Evolutionary conservation across 2,888 invertebrate genomes (phyloP).

Genomic region (Graphium colonna): DNA sequence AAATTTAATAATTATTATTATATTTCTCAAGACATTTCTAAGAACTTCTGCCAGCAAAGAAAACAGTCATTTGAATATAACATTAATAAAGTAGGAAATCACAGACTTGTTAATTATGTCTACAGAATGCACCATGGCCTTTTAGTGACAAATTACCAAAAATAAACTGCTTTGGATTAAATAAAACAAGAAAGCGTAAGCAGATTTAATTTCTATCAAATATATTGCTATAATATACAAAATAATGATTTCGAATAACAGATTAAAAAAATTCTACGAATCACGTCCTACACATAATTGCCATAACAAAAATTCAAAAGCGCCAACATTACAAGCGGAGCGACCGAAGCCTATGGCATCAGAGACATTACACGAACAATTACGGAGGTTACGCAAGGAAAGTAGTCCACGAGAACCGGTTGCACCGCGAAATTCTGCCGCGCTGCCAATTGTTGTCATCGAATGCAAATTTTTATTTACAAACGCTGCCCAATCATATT

Average conservation of each 20-base stretch:
- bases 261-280: background rate
- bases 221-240: too few species aligned
- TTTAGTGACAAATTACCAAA: too few species aligned
- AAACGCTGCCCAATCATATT: background rate
- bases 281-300: background rate
- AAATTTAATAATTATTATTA: too few species aligned
- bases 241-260: background rate
- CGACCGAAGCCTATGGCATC: constrained; percentile 25
- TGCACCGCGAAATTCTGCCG: constrained; percentile 6
- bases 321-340: constrained; percentile 20
- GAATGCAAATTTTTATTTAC: constrained; percentile 22
- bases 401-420: constrained; percentile 39
- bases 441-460: constrained; percentile 13
- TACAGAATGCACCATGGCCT: too few species aligned
- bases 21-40: too few species aligned
- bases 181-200: too few species aligned
- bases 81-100: too few species aligned
- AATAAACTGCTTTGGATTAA: too few species aligned
- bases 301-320: background rate
- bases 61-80: too few species aligned
- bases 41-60: too few species aligned
- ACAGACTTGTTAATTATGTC: too few species aligned
- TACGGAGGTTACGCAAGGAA: constrained; percentile 42
- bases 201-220: too few species aligned
- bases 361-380: constrained; percentile 32